Evolutionary conservation across 2,888 invertebrate genomes (phyloP).

Genomic region (Euphydryas editha): DNA sequence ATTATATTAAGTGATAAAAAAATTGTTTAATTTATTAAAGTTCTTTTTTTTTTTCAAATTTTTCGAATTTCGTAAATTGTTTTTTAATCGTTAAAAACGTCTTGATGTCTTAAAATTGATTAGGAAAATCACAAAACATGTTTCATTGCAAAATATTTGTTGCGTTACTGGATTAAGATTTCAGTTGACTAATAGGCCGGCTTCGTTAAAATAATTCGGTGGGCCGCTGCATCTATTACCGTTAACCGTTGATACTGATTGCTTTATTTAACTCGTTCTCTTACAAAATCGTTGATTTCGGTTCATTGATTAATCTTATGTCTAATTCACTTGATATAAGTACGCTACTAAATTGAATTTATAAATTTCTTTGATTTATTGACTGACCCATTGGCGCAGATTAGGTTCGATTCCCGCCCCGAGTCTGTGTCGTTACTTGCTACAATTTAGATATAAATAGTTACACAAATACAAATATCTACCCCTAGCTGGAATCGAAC

Average conservation of each 20-base stretch:
- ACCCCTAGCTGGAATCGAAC: no score
- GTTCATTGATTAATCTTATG: background rate
- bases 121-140: background rate
- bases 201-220: conserved; percentile 24
- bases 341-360: background rate
- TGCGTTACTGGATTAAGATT: conserved; percentile 8
- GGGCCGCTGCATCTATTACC: conserved; percentile 20
- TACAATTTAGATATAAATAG: no score
- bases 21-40: no score
- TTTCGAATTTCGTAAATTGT: background rate
- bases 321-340: background rate
- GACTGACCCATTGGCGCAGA: no score
- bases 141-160: conserved; percentile 2
- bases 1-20: no score
- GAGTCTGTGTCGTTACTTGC: no score
- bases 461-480: no score
- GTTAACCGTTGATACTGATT: background rate
- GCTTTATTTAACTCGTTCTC: conserved; percentile 13
- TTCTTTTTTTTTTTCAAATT: no score
- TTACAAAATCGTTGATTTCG: background rate
- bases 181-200: conserved; percentile 17
- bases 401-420: no score
- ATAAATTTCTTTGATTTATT: no score
- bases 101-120: no score
- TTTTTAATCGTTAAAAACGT: background rate